Evolutionary conservation across 2,888 invertebrate species (phyloP).

Genomic region (Blastobasis adustella): DNA sequence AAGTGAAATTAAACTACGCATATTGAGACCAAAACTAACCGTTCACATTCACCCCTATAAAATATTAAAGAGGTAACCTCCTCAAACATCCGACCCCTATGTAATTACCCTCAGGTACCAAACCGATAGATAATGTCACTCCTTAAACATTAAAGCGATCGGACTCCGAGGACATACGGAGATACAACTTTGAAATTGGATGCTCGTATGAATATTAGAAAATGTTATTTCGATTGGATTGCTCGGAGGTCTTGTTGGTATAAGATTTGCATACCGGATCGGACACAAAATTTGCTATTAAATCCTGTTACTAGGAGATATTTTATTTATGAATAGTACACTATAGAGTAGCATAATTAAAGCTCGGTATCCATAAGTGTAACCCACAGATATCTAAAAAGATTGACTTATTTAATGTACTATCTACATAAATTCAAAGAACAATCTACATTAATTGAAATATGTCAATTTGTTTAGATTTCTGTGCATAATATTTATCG

Average conservation of each 20-base stretch:
- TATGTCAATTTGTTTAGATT: no score
- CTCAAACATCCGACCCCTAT: slow-evolving; percentile 30
- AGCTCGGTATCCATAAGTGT: no score
- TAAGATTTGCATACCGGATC: not conserved
- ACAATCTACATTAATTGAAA: no score
- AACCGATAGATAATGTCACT: slow-evolving; percentile 39
- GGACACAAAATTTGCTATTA: no score
- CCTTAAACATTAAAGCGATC: slow-evolving; percentile 46
- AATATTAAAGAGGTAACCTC: slow-evolving; percentile 31
- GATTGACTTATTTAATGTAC: no score
- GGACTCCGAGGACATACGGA: slow-evolving; percentile 23
- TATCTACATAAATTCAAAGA: no score
- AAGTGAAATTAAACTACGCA: not conserved
- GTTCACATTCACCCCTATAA: not conserved
- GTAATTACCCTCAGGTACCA: slow-evolving; percentile 35
- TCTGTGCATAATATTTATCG: no score
- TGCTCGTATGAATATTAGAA: slow-evolving; percentile 33
- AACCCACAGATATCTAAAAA: no score
- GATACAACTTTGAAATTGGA: slow-evolving; percentile 37
- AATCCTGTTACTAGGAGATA: no score
- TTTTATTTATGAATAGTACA: no score
- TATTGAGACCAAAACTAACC: not conserved
- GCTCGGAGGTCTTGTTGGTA: not conserved
- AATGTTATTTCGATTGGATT: slow-evolving; percentile 18
- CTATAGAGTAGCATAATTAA: no score